Conservation (phyloP, 2,797 vertebrate genomes). For the Nannoperca obscura region DNA sequence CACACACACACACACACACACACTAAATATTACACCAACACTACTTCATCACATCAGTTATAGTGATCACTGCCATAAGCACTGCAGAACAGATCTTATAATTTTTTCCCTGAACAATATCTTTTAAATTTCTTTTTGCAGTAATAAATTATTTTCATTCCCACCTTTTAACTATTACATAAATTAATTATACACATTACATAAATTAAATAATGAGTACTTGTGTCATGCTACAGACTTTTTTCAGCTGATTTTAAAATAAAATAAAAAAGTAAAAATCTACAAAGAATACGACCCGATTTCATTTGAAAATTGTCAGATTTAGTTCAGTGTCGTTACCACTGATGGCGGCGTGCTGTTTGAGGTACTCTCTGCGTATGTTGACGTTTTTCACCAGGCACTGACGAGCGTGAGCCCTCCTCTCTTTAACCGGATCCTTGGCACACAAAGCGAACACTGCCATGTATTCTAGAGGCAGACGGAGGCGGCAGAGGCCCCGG, state of each 20-base stretch:
- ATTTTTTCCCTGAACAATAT: not conserved
- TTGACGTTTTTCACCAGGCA: slow-evolving; percentile 98
- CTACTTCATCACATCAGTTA: not conserved
- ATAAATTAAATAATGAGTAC: not conserved
- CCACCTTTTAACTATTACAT: too few species aligned
- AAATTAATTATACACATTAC: too few species aligned
- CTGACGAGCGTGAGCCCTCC: slow-evolving; percentile 96
- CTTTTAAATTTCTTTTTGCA: not conserved
- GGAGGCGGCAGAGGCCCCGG: slow-evolving; percentile 93
- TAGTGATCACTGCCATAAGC: not conserved
- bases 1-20: slow-evolving; percentile 16
- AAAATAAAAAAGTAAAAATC: not conserved
- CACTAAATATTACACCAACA: slow-evolving; percentile 10
- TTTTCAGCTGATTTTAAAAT: not conserved
- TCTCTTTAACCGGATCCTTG: slow-evolving; percentile 97
- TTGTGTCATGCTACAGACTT: not conserved
- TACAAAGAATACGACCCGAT: not conserved
- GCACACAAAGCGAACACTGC: slow-evolving; percentile 97
- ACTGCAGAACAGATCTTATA: not conserved
- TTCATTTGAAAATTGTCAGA: not conserved
- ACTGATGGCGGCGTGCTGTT: slow-evolving; percentile 96
- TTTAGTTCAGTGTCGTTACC: slow-evolving; percentile 84
- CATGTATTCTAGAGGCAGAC: slow-evolving; percentile 97
- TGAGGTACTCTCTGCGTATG: slow-evolving; percentile 96
- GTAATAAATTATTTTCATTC: not conserved